Percentiles rank a stretch among this genome's conserved stretches.
Conservation (phyloP, 2,113 vertebrate species). For the Corythornis cristatus region DNA sequence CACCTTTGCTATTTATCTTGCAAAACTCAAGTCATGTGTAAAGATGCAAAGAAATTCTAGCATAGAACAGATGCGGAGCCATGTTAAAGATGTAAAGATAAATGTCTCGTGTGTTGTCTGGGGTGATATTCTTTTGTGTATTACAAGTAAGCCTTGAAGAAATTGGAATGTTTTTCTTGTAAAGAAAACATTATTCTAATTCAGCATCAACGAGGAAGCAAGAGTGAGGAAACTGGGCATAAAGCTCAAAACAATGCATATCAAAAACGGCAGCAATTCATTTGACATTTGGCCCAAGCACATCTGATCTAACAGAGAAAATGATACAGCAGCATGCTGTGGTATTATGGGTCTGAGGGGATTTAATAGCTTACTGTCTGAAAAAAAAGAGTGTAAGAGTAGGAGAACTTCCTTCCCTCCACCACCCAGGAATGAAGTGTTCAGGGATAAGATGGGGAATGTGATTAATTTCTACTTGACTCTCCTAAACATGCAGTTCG, state of each 20-base stretch:
- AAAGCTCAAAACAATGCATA: background rate
- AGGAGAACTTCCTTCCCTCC: background rate
- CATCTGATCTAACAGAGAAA: background rate
- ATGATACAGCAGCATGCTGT: background rate
- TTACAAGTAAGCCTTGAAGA: background rate
- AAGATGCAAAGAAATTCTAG: background rate
- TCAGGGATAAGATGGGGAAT: background rate
- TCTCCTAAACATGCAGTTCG: slow-evolving; percentile 16
- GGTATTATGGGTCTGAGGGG: background rate
- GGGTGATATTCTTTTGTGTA: background rate
- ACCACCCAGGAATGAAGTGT: background rate
- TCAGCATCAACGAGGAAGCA: background rate
- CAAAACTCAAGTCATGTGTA: background rate
- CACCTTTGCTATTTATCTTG: background rate
- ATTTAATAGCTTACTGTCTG: background rate
- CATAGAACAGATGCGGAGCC: background rate
- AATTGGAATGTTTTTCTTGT: background rate
- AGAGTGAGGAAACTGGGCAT: background rate
- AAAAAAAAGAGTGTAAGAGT: background rate
- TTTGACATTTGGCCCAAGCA: background rate
- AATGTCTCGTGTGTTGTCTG: background rate
- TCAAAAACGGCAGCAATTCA: background rate
- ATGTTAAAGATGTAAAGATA: background rate
- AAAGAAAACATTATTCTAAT: background rate
- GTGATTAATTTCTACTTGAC: background rate